Evolutionary conservation across 2,797 vertebrate species (phyloP).

Genomic region (Galago senegalensis): DNA sequence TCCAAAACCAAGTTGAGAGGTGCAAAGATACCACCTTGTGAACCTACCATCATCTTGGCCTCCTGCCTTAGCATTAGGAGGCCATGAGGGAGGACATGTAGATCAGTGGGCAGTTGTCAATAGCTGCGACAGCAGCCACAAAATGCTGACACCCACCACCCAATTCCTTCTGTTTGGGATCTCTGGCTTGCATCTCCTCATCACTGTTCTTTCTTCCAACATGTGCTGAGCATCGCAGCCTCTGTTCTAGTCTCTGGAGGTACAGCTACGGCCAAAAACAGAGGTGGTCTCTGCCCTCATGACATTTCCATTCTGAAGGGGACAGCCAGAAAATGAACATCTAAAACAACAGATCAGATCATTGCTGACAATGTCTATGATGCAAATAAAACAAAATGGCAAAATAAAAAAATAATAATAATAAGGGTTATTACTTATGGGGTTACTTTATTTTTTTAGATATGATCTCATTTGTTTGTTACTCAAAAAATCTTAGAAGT

Average conservation of each 20-base stretch:
- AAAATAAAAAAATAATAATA: not conserved
- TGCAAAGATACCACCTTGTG: not conserved
- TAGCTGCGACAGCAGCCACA: not conserved
- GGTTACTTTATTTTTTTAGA: not conserved
- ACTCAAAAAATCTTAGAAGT: too few relatives aligned
- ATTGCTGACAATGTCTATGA: not conserved
- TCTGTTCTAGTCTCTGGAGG: not conserved
- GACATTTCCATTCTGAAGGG: not conserved
- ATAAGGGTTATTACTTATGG: not conserved
- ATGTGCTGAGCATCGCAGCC: not conserved
- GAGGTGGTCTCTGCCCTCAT: not conserved
- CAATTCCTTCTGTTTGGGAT: not conserved
- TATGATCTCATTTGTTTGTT: too few relatives aligned
- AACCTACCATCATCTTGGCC: not conserved
- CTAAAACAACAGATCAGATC: not conserved
- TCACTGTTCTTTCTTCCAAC: not conserved
- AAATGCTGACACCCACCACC: not conserved
- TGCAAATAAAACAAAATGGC: not conserved
- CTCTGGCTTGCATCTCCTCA: not conserved
- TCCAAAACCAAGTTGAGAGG: not conserved
- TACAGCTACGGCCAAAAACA: not conserved
- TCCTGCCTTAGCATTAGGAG: not conserved
- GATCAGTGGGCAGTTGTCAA: not conserved
- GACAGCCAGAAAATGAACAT: not conserved
- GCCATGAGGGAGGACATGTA: rapidly evolving